Conservation (phyloP, 2,797 vertebrate genomes). For the Thripadectes ignobilis region DNA sequence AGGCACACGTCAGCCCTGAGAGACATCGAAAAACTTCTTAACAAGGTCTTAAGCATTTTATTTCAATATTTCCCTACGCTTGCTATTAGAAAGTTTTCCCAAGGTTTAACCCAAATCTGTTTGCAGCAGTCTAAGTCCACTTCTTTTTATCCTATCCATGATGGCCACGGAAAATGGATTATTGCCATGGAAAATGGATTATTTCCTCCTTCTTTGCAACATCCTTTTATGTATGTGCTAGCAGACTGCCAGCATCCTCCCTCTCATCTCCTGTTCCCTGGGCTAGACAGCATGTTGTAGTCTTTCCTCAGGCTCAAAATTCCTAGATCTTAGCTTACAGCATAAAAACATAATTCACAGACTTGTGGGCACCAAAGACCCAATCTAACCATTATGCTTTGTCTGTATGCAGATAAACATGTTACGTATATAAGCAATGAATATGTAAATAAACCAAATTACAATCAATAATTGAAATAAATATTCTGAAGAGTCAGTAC, state of each 20-base stretch:
- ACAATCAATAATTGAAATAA: background rate
- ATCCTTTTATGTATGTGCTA: background rate
- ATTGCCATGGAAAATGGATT: constrained; percentile 36
- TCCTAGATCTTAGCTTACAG: background rate
- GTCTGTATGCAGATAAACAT: background rate
- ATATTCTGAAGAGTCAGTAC: background rate
- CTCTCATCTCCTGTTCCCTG: background rate
- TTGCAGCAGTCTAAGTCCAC: background rate
- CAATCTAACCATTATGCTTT: background rate
- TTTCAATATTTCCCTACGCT: background rate
- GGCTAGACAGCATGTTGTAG: background rate
- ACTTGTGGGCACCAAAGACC: background rate
- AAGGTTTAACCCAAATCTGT: constrained; percentile 13
- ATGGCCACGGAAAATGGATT: constrained; percentile 15
- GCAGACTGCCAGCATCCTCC: background rate
- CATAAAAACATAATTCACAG: background rate
- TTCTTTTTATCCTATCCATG: background rate
- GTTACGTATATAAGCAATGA: background rate
- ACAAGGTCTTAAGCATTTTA: background rate
- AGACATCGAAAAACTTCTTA: background rate
- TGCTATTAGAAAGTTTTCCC: background rate
- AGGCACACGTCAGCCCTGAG: background rate
- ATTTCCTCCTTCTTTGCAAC: background rate
- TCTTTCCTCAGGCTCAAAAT: background rate
- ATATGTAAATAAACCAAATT: background rate